Evolutionary conservation across 2,888 invertebrate genomes (phyloP).

Genomic region (Muscina levida): DNA sequence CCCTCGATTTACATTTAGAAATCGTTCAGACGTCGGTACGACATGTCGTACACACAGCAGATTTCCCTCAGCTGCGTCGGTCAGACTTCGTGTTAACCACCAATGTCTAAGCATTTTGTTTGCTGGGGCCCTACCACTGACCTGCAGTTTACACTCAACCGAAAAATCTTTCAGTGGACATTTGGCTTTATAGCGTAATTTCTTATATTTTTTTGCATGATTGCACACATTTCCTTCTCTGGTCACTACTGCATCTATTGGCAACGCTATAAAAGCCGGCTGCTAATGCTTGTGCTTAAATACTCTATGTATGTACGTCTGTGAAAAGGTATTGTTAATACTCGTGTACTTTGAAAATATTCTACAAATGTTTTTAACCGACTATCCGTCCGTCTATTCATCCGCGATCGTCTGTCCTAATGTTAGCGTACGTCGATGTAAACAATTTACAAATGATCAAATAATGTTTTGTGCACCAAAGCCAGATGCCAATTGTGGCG

Average conservation of each 20-base stretch:
- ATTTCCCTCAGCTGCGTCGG: no score
- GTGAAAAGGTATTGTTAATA: background rate
- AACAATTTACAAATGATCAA: slow-evolving; percentile 61
- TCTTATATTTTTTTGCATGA: no score
- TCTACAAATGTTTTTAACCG: slow-evolving; percentile 52
- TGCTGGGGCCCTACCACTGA: no score
- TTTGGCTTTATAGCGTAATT: no score
- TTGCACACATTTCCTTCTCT: background rate
- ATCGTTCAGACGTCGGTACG: no score
- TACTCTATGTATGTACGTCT: no score
- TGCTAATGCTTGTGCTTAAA: slow-evolving; percentile 17
- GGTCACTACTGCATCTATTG: slow-evolving; percentile 43
- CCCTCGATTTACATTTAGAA: no score
- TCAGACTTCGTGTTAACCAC: no score
- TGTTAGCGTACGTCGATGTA: slow-evolving; percentile 50
- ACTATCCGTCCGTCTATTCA: slow-evolving; percentile 10
- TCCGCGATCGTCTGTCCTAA: background rate
- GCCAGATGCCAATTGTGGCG: slow-evolving; percentile 25
- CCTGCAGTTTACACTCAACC: no score
- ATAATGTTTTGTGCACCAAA: slow-evolving; percentile 47
- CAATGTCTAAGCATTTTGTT: no score
- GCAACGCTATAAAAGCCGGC: slow-evolving; percentile 50
- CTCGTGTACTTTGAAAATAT: slow-evolving; percentile 26
- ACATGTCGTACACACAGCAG: no score
- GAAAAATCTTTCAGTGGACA: no score